Conservation (phyloP, 2,797 vertebrate species). For the Dendrocincla tyrannina region DNA sequence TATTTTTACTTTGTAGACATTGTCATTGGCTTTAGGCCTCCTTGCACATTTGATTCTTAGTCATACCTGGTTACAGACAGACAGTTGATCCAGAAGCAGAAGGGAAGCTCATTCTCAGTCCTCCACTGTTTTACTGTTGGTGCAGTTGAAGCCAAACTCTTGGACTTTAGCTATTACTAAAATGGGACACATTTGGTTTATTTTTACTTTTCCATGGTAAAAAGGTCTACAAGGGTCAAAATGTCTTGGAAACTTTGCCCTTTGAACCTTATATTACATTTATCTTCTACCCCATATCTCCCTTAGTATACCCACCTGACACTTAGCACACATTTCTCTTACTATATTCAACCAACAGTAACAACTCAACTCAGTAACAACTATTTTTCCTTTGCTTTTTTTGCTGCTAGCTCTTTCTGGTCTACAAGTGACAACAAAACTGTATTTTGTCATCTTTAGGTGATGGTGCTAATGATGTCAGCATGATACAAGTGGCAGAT, state of each 20-base stretch:
- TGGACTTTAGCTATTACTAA: neutral
- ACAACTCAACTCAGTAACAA: neutral
- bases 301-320: neutral
- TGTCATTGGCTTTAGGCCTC: neutral
- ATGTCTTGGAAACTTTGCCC: neutral
- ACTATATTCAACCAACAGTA: neutral
- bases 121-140: neutral
- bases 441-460: conserved; percentile 78
- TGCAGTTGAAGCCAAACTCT: neutral
- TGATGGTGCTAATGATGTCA: conserved; percentile 98
- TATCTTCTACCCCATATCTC: neutral
- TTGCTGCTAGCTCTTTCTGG: conserved; percentile 40
- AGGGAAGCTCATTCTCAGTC: neutral
- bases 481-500: conserved; percentile 99
- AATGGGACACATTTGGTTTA: neutral
- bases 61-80: neutral
- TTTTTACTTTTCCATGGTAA: neutral
- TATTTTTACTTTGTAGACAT: neutral
- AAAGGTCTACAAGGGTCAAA: neutral
- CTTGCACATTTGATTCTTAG: neutral
- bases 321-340: neutral
- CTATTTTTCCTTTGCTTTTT: conserved; percentile 32
- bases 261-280: neutral
- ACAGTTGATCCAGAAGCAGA: neutral
- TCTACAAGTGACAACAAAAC: neutral